A percentile compares a stretch with the other conserved stretches of the same genome.
Evolutionary conservation across 2,888 invertebrate species (phyloP).

Genomic region (Mythimna impura): DNA sequence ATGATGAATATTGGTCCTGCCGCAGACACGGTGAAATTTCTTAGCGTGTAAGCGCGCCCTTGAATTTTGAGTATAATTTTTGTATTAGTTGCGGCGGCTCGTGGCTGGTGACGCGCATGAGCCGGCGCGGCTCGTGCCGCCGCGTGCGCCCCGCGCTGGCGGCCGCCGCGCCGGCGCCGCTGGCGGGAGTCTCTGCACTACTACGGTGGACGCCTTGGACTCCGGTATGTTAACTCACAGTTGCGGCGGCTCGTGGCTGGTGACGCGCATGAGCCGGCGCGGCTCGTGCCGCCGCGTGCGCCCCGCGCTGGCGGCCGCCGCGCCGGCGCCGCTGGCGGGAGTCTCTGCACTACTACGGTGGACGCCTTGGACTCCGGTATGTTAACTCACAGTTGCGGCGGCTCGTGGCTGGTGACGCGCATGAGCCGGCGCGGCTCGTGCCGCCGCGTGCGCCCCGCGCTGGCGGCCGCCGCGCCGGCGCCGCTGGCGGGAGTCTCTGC

Average conservation of each 20-base stretch:
- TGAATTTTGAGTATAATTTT: no score
- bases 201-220: conserved; percentile 72
- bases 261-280: conserved; percentile 95
- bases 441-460: conserved; percentile 63
- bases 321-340: conserved; percentile 80
- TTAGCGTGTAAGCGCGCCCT: no score
- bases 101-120: conserved; percentile 96
- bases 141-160: conserved; percentile 48
- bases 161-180: conserved; percentile 68
- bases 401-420: conserved; percentile 96
- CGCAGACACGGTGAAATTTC: no score
- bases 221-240: conserved; percentile 25
- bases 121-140: conserved; percentile 89
- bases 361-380: conserved; percentile 59
- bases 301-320: conserved; percentile 1
- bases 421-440: conserved; percentile 91
- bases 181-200: conserved; percentile 83
- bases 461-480: conserved; percentile 63
- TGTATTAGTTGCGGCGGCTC: conserved; percentile 92
- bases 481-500: conserved; percentile 84
- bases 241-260: conserved; percentile 95
- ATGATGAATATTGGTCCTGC: no score
- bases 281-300: conserved; percentile 73
- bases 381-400: conserved; percentile 89
- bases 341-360: conserved; percentile 80